These are phyloP conservation scores for Acomys russatus DNA, from an alignment of 2,797 vertebrate species.

Conservation along the genomic window DNA sequence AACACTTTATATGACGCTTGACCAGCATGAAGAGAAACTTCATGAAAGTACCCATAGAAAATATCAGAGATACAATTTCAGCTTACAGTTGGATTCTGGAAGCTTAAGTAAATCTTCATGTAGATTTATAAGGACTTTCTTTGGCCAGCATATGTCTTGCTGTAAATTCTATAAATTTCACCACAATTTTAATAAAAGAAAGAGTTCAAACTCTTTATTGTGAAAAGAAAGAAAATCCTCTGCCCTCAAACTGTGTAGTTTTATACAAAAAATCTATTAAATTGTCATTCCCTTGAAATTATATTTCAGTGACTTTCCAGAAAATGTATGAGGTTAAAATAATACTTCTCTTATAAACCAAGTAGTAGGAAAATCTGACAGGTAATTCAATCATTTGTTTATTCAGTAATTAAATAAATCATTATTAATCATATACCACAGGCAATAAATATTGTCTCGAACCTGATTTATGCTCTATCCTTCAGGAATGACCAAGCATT, in stretches of 20 bases:
- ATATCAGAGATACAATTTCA: constrained; percentile 41
- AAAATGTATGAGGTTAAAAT: constrained; percentile 53
- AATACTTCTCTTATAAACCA: constrained; percentile 42
- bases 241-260: not conserved
- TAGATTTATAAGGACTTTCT: constrained; percentile 53
- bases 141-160: constrained; percentile 16
- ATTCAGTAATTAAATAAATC: constrained; percentile 42
- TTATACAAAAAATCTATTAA: constrained; percentile 15
- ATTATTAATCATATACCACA: not conserved
- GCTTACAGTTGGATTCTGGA: constrained; percentile 45
- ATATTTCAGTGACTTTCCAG: constrained; percentile 45
- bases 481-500: not conserved
- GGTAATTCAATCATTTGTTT: constrained; percentile 44
- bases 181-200: not conserved
- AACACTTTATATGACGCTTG: constrained; percentile 15
- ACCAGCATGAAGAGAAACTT: constrained; percentile 38
- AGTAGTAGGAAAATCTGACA: constrained; percentile 35
- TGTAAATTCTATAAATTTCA: constrained; percentile 55
- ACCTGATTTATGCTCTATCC: not conserved
- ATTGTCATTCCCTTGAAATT: constrained; percentile 46
- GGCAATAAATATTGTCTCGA: constrained; percentile 44
- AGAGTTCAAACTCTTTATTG: not conserved
- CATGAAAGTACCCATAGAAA: not conserved
- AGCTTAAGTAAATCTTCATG: constrained; percentile 21
- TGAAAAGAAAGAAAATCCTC: constrained; percentile 41